Percentiles rank a stretch among this genome's conserved stretches.
phyloP scores from a whole-genome alignment of 2,888 invertebrate genomes.

The Apeira syringaria region DNA sequence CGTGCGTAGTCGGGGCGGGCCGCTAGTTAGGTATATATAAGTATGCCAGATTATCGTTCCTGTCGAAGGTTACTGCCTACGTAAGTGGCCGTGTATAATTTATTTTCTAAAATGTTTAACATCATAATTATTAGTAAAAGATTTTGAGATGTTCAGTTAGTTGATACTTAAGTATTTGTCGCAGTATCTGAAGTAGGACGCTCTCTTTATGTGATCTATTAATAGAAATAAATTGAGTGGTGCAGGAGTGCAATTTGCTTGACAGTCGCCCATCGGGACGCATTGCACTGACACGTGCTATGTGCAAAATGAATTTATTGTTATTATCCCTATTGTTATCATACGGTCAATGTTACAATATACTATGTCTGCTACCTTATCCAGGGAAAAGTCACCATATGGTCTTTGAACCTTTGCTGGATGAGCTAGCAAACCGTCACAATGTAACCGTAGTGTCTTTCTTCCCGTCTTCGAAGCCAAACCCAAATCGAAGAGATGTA shows the following conservation, averaged over 20 bases:
- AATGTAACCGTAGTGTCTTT: constrained; percentile 73
- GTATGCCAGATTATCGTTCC: not conserved
- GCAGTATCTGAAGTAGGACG: constrained; percentile 4
- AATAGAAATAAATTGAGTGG: constrained; percentile 17
- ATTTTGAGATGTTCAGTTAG: not conserved
- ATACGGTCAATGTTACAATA: constrained; percentile 40
- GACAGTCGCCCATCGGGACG: constrained; percentile 12
- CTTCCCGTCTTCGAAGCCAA: constrained; percentile 50
- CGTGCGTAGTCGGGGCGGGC: too few species aligned
- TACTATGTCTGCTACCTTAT: constrained; percentile 69
- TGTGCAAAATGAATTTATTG: constrained; percentile 23
- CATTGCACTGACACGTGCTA: constrained; percentile 23
- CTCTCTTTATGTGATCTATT: constrained; percentile 15
- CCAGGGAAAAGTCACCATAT: constrained; percentile 77
- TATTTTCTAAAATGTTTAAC: not conserved
- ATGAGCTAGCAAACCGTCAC: constrained; percentile 63
- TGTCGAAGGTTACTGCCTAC: not conserved
- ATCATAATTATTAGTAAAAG: not conserved
- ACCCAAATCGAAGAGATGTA: constrained; percentile 50
- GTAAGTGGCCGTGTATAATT: not conserved
- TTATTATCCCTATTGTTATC: constrained; percentile 28
- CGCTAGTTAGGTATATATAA: too few species aligned
- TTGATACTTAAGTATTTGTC: constrained; percentile 23
- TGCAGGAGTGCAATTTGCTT: constrained; percentile 1
- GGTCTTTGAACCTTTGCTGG: constrained; percentile 69